These are phyloP conservation scores for Grus americana DNA, from an alignment of 2,113 vertebrate genomes.

Conservation along the genomic window DNA sequence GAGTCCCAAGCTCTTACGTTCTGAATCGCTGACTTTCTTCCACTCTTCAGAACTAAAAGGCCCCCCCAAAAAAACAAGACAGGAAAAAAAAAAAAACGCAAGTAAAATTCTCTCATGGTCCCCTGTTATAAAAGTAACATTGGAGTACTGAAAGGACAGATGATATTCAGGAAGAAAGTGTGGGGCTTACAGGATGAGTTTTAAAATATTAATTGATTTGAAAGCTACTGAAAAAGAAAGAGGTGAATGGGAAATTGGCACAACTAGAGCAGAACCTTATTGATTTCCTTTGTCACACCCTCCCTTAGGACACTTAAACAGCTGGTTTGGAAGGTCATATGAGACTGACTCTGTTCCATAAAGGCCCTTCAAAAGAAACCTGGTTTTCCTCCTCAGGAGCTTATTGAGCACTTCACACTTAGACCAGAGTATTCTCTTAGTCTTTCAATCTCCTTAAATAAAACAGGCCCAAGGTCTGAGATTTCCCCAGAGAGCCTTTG, in stretches of 20 bases:
- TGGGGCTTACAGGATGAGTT: background rate
- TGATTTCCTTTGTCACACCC: background rate
- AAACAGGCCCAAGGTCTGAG: background rate
- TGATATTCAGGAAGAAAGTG: background rate
- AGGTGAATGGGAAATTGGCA: background rate
- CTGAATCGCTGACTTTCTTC: conserved; percentile 84
- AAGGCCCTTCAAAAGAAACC: background rate
- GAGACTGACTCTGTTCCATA: background rate
- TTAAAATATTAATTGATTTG: background rate
- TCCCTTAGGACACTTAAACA: background rate
- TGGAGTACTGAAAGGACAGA: background rate
- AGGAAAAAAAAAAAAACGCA: too few species aligned
- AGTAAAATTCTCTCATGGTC: background rate
- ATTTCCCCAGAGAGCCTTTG: background rate
- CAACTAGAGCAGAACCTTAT: background rate
- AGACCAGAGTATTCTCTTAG: background rate
- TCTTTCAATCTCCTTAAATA: background rate
- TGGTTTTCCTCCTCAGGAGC: background rate
- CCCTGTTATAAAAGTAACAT: background rate
- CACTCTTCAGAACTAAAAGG: conserved; percentile 88
- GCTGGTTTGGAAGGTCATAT: background rate
- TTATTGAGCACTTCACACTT: background rate
- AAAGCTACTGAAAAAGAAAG: background rate
- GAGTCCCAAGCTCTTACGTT: conserved; percentile 83
- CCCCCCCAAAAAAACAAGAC: background rate